Evolutionary conservation across 2,113 vertebrate genomes (phyloP).

Genomic region (Dermatemys mawii): DNA sequence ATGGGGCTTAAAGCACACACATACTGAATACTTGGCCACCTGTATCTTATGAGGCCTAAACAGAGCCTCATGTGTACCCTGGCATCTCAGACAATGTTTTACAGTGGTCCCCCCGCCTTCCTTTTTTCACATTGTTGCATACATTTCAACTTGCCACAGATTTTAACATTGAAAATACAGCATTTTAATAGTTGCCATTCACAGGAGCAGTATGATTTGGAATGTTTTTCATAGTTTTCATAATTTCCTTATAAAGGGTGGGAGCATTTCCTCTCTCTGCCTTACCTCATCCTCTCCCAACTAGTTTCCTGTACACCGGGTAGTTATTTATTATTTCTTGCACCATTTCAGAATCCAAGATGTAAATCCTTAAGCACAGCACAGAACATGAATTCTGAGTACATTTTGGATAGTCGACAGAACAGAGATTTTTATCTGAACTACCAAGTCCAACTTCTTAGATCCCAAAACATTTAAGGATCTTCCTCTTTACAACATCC

Average conservation of each 20-base stretch:
- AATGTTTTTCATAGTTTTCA: neutral
- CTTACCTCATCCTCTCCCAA: neutral
- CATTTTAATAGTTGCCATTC: neutral
- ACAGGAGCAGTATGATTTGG: neutral
- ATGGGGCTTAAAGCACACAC: neutral
- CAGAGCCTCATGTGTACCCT: no score
- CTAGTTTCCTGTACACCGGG: neutral
- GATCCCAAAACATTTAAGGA: neutral
- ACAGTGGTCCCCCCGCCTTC: neutral
- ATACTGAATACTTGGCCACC: neutral
- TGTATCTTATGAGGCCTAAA: neutral
- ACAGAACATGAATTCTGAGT: constrained; percentile 3
- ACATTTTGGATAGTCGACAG: neutral
- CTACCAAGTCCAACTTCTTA: neutral
- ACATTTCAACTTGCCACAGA: neutral
- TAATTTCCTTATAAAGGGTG: neutral
- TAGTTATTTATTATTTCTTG: constrained; percentile 31
- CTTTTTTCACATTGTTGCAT: neutral
- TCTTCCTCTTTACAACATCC: neutral
- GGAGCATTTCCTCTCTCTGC: neutral
- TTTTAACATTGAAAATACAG: neutral
- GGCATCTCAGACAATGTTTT: neutral
- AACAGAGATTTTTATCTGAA: constrained; percentile 8
- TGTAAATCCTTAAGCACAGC: neutral
- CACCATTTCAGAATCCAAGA: constrained; percentile 30